Conservation (phyloP, 2,113 vertebrate genomes). For the Bungarus multicinctus region DNA sequence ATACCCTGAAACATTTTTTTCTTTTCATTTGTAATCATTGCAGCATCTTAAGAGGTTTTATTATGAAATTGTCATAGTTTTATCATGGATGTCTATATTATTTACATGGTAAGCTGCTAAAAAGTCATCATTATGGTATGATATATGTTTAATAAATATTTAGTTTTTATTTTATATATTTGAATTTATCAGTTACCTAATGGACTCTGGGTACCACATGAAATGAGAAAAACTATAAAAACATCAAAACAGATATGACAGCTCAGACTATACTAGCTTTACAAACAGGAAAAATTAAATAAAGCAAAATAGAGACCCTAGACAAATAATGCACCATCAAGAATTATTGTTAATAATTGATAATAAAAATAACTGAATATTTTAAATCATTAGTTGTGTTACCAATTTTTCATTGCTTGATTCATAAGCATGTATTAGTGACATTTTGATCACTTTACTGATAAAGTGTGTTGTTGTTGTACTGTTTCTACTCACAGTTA, state of each 20-base stretch:
- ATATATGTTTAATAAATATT: background rate
- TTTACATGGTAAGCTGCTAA: background rate
- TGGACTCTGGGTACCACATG: background rate
- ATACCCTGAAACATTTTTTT: background rate
- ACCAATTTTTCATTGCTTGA: background rate
- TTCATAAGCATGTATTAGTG: background rate
- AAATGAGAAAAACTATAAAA: background rate
- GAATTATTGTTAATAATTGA: background rate
- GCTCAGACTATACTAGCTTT: background rate
- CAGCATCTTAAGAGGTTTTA: background rate
- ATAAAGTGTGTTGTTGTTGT: background rate
- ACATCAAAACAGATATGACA: background rate
- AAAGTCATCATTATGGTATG: background rate
- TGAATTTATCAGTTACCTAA: background rate
- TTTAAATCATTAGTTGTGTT: background rate
- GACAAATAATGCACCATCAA: background rate
- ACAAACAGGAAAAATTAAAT: background rate
- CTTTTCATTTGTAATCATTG: background rate
- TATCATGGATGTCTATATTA: background rate
- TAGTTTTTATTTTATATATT: background rate
- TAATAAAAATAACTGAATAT: background rate
- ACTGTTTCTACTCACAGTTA: background rate
- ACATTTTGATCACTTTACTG: background rate
- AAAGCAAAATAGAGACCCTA: background rate
- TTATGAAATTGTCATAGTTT: background rate